Conservation (phyloP, 2,888 invertebrate genomes). For the Acrocera orbiculus region DNA sequence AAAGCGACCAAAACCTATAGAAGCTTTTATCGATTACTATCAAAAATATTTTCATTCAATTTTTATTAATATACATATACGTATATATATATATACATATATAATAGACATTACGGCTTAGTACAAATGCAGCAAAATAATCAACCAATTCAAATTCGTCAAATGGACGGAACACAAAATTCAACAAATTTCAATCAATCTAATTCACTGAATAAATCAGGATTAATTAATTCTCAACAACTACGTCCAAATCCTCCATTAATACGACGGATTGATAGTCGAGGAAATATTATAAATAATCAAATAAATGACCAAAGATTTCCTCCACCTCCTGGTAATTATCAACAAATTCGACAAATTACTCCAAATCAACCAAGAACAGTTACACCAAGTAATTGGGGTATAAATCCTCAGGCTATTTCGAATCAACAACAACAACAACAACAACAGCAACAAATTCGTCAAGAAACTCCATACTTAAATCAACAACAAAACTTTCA, state of each 20-base stretch:
- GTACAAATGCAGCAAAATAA: no score
- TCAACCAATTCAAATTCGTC: no score
- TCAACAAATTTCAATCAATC: no score
- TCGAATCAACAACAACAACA: conserved; percentile 14
- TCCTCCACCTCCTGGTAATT: conserved; percentile 19
- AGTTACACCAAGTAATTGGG: no score
- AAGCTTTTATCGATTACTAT: no score
- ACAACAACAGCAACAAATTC: conserved; percentile 11
- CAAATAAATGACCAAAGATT: conserved; percentile 18
- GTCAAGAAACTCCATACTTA: conserved; percentile 1
- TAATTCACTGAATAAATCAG: no score
- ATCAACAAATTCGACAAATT: conserved; percentile 19
- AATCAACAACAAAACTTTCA: conserved; percentile 3
- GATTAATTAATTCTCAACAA: conserved; percentile 14
- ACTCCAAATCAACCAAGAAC: conserved; percentile 14
- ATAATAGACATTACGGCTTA: no score
- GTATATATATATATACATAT: no score
- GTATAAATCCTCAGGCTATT: conserved; percentile 16
- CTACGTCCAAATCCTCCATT: conserved; percentile 25
- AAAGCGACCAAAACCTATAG: no score
- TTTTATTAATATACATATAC: no score
- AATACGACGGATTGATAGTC: conserved; percentile 32
- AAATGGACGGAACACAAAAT: no score
- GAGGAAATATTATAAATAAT: conserved; percentile 24
- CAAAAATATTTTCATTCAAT: no score